phyloP scores from a whole-genome alignment of 2,113 vertebrate species.

The Gulo gulo region DNA sequence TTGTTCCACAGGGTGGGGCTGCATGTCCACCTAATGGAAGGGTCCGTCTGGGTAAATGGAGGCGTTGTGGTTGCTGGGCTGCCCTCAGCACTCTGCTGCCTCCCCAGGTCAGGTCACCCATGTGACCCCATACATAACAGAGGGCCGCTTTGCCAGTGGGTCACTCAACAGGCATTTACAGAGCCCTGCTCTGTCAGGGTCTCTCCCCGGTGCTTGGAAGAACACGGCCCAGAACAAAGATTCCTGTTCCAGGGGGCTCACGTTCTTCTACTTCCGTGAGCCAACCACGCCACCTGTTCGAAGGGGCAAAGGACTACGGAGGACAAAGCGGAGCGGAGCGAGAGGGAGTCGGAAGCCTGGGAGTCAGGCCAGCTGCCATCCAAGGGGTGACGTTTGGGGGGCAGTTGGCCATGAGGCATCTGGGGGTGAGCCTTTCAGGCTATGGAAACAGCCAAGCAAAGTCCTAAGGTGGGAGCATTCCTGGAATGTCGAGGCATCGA shows the following conservation, averaged over 20 bases:
- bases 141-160: background rate
- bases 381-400: too few species aligned
- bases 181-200: background rate
- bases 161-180: background rate
- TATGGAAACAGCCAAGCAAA: background rate
- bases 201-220: background rate
- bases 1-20: background rate
- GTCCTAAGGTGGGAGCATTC: background rate
- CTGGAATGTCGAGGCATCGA: background rate
- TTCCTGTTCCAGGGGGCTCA: too few species aligned
- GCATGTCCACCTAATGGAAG: background rate
- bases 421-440: background rate
- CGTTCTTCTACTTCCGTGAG: background rate
- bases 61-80: fast-evolving
- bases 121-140: background rate
- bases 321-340: background rate
- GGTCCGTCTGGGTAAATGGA: background rate
- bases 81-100: background rate
- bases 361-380: background rate
- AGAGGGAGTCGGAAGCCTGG: background rate
- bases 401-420: background rate
- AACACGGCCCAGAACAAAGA: background rate
- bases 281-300: background rate
- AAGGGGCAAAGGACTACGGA: too few species aligned
- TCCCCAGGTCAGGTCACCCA: background rate